A percentile compares a stretch with the other conserved stretches of the same genome.
Evolutionary conservation across 2,797 vertebrate species (phyloP).

Genomic region (Intellagama lesueurii): DNA sequence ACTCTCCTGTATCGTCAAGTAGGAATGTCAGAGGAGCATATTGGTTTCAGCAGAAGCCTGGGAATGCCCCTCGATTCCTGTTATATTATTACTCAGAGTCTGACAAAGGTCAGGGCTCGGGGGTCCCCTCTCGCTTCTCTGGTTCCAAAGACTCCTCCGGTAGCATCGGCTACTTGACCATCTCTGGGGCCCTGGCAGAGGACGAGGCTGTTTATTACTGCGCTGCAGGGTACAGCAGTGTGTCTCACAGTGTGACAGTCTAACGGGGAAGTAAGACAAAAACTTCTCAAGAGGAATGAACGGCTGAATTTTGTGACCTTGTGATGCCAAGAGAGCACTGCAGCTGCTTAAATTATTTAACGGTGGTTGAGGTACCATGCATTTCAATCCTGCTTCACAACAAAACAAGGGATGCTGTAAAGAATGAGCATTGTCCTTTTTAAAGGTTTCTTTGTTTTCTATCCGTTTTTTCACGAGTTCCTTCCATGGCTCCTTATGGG

Average conservation of each 20-base stretch:
- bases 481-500: too few relatives aligned
- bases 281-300: neutral
- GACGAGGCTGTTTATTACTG: conserved; percentile 8
- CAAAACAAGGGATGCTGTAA: too few relatives aligned
- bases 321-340: too few relatives aligned
- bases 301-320: too few relatives aligned
- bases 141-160: conserved; percentile 2
- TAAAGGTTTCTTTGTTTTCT: too few relatives aligned
- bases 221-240: too few relatives aligned
- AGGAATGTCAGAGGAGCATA: rapidly evolving
- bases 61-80: conserved; percentile 13
- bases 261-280: neutral
- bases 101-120: neutral
- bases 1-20: neutral
- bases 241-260: neutral
- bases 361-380: too few relatives aligned
- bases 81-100: conserved; percentile 42
- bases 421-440: too few relatives aligned
- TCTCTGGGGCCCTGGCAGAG: neutral
- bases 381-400: too few relatives aligned
- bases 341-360: too few relatives aligned
- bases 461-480: too few relatives aligned
- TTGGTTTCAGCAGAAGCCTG: conserved; percentile 34
- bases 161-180: conserved; percentile 3
- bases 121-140: conserved; percentile 12